phyloP scores from a whole-genome alignment of 2,113 vertebrate species.

The Tragulus kanchil region DNA sequence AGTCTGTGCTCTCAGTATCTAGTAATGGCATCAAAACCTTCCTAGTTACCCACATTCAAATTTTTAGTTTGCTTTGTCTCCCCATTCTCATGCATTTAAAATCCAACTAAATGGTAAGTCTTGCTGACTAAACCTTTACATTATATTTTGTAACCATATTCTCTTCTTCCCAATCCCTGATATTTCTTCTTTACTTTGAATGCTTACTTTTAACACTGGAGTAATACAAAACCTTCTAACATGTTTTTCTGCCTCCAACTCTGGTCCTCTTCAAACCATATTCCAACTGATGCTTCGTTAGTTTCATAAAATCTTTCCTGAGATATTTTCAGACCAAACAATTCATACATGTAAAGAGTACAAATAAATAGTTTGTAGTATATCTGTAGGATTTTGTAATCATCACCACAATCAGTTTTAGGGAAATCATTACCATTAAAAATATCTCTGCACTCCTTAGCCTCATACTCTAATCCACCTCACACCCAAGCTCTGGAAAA shows the following conservation, averaged over 20 bases:
- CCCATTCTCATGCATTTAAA: background rate
- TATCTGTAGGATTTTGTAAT: constrained; percentile 32
- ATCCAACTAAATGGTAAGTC: background rate
- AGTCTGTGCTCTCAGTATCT: background rate
- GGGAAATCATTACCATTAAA: background rate
- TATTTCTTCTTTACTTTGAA: background rate
- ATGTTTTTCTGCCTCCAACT: background rate
- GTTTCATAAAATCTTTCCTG: background rate
- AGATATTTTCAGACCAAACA: background rate
- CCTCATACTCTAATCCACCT: background rate
- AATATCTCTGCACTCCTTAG: background rate
- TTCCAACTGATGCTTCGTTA: background rate
- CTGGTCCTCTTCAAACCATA: background rate
- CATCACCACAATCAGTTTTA: background rate
- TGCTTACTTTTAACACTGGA: background rate
- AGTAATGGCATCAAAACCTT: background rate
- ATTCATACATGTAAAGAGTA: background rate
- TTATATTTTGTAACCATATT: background rate
- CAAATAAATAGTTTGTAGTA: background rate
- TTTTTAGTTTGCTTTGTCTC: background rate
- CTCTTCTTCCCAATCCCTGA: background rate
- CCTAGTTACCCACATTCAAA: background rate
- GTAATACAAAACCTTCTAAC: background rate
- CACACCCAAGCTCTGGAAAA: background rate
- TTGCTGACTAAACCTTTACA: background rate